phyloP scores from a whole-genome alignment of 1,140 invertebrate genomes.

The Limonius californicus region DNA sequence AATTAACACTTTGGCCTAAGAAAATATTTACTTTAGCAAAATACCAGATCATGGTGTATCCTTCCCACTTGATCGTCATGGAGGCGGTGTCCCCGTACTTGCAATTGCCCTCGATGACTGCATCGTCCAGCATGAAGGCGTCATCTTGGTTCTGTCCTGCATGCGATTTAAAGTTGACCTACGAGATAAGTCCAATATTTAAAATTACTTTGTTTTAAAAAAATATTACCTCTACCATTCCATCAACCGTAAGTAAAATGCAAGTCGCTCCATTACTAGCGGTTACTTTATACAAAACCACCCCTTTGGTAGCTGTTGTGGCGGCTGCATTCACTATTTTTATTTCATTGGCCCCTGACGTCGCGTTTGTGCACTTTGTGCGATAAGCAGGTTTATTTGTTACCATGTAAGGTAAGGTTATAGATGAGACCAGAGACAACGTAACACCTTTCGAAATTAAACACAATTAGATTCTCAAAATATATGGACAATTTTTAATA shows the following conservation, averaged over 20 bases:
- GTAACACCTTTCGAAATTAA: not conserved
- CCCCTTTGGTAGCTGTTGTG: conserved; percentile 26
- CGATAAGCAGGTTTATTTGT: conserved; percentile 32
- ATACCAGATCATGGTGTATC: conserved; percentile 62
- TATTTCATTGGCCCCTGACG: conserved; percentile 24
- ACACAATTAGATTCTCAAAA: too few species aligned
- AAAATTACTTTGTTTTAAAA: not conserved
- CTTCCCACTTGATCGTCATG: conserved; percentile 66
- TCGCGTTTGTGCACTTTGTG: conserved; percentile 35
- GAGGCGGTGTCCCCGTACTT: conserved; percentile 63
- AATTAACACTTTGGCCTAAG: too few species aligned
- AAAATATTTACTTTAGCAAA: conserved; percentile 68
- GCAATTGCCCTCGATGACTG: conserved; percentile 52
- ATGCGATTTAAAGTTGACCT: conserved; percentile 43
- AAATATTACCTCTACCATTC: conserved; percentile 45
- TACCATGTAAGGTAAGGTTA: conserved; percentile 9
- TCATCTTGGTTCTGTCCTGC: conserved; percentile 40
- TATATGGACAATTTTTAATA: not conserved
- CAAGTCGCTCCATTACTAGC: conserved; percentile 40
- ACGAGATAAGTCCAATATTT: too few species aligned
- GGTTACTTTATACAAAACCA: conserved; percentile 37
- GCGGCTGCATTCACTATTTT: conserved; percentile 25
- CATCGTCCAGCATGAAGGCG: conserved; percentile 40
- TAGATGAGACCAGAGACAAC: not conserved
- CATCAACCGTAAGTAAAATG: conserved; percentile 44